These are phyloP conservation scores for Ametastegia equiseti DNA, from an alignment of 2,888 invertebrate genomes.

Conservation along the genomic window DNA sequence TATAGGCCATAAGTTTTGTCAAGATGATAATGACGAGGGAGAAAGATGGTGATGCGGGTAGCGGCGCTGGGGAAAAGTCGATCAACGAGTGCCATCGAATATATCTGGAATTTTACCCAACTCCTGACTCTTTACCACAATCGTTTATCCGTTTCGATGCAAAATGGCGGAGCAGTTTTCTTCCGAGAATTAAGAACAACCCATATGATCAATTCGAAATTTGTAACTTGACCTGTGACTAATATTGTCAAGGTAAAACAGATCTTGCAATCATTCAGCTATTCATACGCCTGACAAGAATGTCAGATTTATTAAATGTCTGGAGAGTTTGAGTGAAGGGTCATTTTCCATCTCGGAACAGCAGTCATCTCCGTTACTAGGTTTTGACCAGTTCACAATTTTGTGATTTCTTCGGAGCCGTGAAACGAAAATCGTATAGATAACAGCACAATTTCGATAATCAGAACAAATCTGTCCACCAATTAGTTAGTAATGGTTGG, in stretches of 20 bases:
- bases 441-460: background rate
- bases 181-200: background rate
- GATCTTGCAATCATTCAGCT: background rate
- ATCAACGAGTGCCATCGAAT: background rate
- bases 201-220: background rate
- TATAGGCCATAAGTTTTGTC: background rate
- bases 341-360: background rate
- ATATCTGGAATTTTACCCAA: background rate
- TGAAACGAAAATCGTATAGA: background rate
- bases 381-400: background rate
- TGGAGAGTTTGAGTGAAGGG: background rate
- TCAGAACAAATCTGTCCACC: background rate
- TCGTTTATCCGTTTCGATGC: constrained; percentile 25
- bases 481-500: background rate
- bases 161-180: constrained; percentile 39
- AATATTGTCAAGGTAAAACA: background rate
- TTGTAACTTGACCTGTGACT: background rate
- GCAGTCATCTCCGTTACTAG: background rate
- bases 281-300: background rate
- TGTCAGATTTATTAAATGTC: background rate
- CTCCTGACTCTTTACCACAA: constrained; percentile 7
- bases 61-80: background rate
- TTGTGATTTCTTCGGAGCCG: background rate
- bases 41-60: background rate
- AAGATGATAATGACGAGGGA: background rate